Evolutionary conservation across 2,888 invertebrate genomes (phyloP), one percentile per base, ranked within the genome.

Genomic region (Netelia inedita): DNA sequence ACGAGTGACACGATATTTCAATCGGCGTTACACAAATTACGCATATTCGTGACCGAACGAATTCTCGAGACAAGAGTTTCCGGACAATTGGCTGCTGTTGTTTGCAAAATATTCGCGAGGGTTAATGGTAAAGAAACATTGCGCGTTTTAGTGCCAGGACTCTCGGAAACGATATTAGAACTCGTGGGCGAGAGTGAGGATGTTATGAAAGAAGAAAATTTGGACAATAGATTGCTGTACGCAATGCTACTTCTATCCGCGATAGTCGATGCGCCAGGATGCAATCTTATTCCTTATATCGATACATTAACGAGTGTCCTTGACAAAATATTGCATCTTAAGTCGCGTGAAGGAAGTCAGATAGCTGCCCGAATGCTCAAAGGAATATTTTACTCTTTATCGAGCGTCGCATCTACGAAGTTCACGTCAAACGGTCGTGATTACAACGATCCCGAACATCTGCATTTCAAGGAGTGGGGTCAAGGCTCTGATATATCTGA

Each of bases 51-150:
- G 0, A 96, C 96, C 0, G 96, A 96, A 74, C 95, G 96, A 41
- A 96, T 97, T n/a, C 95, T 97, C 88, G 98, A 98, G 92, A 96
- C 97, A 0, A 96, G 96, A 89, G 97, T 98, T 0, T 97, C 98
- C 0, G 98, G 98, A 0, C 96, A 96, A 91, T 95, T 97, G 92
- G 96, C 97, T 0, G 97, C 97, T 0, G 95, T 96, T 10, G 94
- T 98, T 82, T 95, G 97, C 84, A 95, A 96, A 79, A 94, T 95
- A 10, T 96, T 96, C 91, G 94, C 95, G 0, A 94, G 95, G 89
- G 95, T 96, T 0, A 96, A 97, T 90, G 95, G 97, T 0, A 95
- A 95, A 79, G 95, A 96, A 72, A 96, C 97, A 0, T 92, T 97
- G 81, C 96, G 96, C 81, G 94, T 96, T 14, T 96, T 98, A 89